phyloP scores from a whole-genome alignment of 1,140 invertebrate genomes.

The Holotrichia oblita region DNA sequence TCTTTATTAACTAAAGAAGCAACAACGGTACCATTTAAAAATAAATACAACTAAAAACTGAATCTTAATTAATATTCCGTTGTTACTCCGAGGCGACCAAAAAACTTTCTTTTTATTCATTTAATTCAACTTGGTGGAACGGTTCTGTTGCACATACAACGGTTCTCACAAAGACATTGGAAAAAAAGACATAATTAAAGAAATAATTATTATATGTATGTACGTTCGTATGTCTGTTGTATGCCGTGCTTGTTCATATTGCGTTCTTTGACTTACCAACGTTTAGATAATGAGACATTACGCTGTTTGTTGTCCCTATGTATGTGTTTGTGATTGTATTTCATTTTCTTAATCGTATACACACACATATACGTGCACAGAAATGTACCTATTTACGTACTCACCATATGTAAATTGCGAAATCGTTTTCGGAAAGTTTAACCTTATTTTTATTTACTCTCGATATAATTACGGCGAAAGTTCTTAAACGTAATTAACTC shows the following conservation, averaged over 20 bases:
- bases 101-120: slow-evolving; percentile 31
- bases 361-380: neutral
- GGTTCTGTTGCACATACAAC: neutral
- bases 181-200: slow-evolving; percentile 29
- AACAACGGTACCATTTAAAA: too few species aligned
- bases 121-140: slow-evolving; percentile 8
- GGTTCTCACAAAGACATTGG: slow-evolving; percentile 1
- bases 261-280: neutral
- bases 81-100: neutral
- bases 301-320: neutral
- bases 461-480: slow-evolving; percentile 34
- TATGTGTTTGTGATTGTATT: neutral
- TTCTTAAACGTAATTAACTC: slow-evolving; percentile 30
- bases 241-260: too few species aligned
- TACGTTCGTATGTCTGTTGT: neutral
- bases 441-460: slow-evolving; percentile 31
- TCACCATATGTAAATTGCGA: slow-evolving; percentile 29
- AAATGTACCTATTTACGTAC: neutral
- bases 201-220: neutral
- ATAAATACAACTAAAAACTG: neutral
- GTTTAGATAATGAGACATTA: neutral
- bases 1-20: too few species aligned
- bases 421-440: slow-evolving; percentile 32
- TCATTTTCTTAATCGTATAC: slow-evolving; percentile 2
- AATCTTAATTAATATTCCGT: slow-evolving; percentile 25